Base-by-base conservation (phyloP, 2,113 vertebrate species). In the Strigops habroptila region DNA sequence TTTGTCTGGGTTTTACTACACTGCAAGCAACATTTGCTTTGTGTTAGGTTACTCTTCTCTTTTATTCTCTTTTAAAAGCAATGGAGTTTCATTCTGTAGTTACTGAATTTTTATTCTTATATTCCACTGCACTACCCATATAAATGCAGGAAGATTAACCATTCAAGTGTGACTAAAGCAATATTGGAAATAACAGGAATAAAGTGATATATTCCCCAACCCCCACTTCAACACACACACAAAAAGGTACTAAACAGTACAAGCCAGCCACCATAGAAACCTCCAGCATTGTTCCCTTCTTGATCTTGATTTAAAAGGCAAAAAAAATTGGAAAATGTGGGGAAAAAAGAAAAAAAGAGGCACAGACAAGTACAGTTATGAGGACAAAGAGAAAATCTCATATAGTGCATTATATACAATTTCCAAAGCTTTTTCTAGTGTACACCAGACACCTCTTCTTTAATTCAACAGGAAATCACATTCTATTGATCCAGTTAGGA, bases 11-110 rank as follows among this genome's bases (percentile, higher is more conserved):
- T 46, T 93, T 91, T 96, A 90, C 76, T 90, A 53, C 59, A 80
- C 53, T 93, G 77, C 25, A 94, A 96, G 74, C 44, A 92, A 91
- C 63, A 95, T 95, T 96, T 94, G 59, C 70, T 96, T 94, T 96
- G 80, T 89, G 59, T 94, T 96, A 94, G 44, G 74, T 82, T 93
- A 82, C 70, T 84, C 74, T 93, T 76, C 43, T 65, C 41, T 75
- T 88, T 78, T 71, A 63, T 62, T 86, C 44, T 67, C 65, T 81
- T 94, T 78, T 79, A 71, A 96, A 94, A 94, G 86, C 64, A 79
- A 44, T 31, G 28, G 46, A 88, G 62, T 89, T 89, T 86, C 85
- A 16, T 70, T 91, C 73, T 92, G 55, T 37, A 90, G 57, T 81
- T 91, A 82, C 53, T 3, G 1, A 91, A 49, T 78, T 75, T 92